Evolutionary conservation across 2,797 vertebrate species (phyloP).

Genomic region (Clarias fuscus): DNA sequence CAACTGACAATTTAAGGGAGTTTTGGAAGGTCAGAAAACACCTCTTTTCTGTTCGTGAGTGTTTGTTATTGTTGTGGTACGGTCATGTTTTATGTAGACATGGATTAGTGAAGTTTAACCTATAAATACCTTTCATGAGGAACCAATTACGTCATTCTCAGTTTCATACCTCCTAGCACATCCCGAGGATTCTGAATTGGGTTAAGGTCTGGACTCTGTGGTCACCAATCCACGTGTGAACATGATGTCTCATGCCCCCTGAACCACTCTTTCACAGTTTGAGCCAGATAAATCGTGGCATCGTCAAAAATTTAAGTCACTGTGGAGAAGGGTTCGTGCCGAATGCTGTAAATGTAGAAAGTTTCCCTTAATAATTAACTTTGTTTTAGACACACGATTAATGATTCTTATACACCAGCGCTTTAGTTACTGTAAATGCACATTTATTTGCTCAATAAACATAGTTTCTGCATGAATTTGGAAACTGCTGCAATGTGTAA

Average conservation of each 20-base stretch:
- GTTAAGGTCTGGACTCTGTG: no score
- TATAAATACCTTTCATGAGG: conserved; percentile 4
- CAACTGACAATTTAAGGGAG: no score
- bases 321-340: no score
- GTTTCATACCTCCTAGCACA: no score
- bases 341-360: no score
- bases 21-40: not conserved
- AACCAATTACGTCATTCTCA: not conserved
- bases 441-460: not conserved
- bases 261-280: no score
- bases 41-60: not conserved
- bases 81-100: conserved; percentile 2
- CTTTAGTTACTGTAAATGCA: not conserved
- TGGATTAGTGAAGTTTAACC: not conserved
- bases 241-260: no score
- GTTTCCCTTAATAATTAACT: not conserved
- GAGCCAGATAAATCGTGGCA: no score
- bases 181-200: no score
- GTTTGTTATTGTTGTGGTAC: not conserved
- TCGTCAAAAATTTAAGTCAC: no score
- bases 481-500: not conserved
- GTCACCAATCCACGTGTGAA: no score
- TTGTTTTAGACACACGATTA: not conserved
- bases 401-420: not conserved
- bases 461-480: not conserved